Conservation (phyloP, 2,797 vertebrate species). For the Silurus lanzhouensis region DNA sequence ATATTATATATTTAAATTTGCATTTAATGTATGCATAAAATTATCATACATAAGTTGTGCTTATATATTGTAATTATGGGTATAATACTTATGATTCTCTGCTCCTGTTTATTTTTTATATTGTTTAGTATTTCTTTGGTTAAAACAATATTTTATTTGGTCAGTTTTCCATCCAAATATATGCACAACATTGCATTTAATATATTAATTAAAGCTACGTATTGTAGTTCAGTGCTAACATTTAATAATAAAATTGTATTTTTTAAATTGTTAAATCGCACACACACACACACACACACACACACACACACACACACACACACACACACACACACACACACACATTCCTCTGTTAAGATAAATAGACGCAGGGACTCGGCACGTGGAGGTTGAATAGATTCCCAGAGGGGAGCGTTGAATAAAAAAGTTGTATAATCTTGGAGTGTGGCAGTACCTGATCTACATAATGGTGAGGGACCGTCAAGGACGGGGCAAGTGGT, state of each 20-base stretch:
- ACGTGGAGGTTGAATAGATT: conserved; percentile 62
- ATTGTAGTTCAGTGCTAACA: not conserved
- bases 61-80: not conserved
- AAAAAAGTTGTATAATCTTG: conserved; percentile 59
- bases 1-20: not conserved
- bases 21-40: not conserved
- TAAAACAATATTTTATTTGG: not conserved
- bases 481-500: conserved; percentile 63
- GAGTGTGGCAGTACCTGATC: conserved; percentile 64
- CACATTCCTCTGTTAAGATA: conserved; percentile 50
- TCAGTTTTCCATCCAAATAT: not conserved
- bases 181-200: not conserved
- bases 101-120: not conserved
- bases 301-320: not conserved
- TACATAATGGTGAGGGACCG: conserved; percentile 65
- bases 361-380: conserved; percentile 59
- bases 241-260: not conserved
- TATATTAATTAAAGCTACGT: too few relatives aligned
- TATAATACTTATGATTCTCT: not conserved
- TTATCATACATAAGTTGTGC: not conserved
- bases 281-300: not conserved
- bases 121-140: not conserved
- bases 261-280: not conserved
- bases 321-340: conserved; percentile 9
- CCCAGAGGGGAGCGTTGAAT: conserved; percentile 57